Conservation (phyloP, 2,888 invertebrate species). For the Proisotoma minuta region DNA sequence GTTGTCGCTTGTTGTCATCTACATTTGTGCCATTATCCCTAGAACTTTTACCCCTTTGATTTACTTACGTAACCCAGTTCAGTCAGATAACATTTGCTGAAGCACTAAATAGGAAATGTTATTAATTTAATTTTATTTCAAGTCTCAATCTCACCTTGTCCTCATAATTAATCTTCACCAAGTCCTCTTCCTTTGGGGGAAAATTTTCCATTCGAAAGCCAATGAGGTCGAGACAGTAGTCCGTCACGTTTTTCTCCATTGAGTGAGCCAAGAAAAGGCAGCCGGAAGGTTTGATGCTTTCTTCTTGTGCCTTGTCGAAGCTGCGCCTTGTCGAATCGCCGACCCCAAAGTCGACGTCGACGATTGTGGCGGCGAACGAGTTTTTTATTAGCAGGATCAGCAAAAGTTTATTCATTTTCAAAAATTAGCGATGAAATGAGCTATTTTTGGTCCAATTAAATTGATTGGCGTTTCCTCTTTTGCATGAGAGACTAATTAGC, state of each 20-base stretch:
- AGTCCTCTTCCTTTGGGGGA: conserved; percentile 12
- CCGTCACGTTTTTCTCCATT: background rate
- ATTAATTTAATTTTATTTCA: background rate
- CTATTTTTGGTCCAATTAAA: no score
- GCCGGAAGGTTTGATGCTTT: background rate
- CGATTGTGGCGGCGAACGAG: no score
- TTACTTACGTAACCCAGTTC: conserved; percentile 10
- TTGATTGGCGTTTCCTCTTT: no score
- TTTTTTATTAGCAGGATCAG: no score
- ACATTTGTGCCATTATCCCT: background rate
- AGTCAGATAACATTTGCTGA: conserved; percentile 15
- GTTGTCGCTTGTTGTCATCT: background rate
- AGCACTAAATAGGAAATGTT: conserved; percentile 2
- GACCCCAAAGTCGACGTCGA: no score
- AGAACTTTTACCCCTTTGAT: background rate
- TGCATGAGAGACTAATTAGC: no score
- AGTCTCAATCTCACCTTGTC: conserved; percentile 6
- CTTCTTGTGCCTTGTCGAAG: no score
- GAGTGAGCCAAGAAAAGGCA: background rate
- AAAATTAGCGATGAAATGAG: no score
- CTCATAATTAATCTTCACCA: conserved; percentile 11
- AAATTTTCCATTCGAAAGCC: conserved; percentile 7
- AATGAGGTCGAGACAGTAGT: conserved; percentile 1
- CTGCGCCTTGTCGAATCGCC: no score
- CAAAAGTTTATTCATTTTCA: no score